Percentiles rank a stretch among this genome's conserved stretches.
Evolutionary conservation across 2,113 vertebrate genomes (phyloP).

Genomic region (Calidris pugnax): DNA sequence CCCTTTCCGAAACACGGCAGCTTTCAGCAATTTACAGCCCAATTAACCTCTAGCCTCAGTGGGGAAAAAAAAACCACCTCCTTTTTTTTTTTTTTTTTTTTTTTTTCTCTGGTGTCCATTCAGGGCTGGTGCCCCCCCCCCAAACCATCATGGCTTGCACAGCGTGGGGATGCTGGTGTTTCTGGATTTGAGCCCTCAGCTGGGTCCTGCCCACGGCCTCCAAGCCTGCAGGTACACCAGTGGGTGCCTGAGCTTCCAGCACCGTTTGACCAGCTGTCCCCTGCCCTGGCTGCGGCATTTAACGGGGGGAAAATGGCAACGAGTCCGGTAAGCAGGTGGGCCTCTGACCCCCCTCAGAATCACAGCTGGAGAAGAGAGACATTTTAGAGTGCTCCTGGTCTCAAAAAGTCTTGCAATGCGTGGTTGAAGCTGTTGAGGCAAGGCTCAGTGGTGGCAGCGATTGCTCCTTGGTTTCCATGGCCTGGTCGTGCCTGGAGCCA

Average conservation of each 20-base stretch:
- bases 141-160: accelerated
- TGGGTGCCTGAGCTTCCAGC: not conserved
- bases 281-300: accelerated
- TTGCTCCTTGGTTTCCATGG: accelerated
- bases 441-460: accelerated
- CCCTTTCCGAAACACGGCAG: accelerated
- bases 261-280: accelerated
- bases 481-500: accelerated
- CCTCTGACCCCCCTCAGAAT: not conserved
- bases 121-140: too few species aligned
- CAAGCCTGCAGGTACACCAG: accelerated
- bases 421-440: accelerated
- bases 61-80: too few species aligned
- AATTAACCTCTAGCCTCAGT: too few species aligned
- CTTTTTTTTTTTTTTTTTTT: not conserved
- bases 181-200: accelerated
- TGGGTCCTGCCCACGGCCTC: too few species aligned
- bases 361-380: too few species aligned
- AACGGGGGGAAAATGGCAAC: accelerated
- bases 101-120: accelerated
- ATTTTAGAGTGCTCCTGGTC: accelerated
- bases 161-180: accelerated
- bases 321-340: not conserved
- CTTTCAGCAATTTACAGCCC: not conserved
- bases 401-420: accelerated